Evolutionary conservation across 1,140 invertebrate species (phyloP).

Genomic region (Oscheius sp.): DNA sequence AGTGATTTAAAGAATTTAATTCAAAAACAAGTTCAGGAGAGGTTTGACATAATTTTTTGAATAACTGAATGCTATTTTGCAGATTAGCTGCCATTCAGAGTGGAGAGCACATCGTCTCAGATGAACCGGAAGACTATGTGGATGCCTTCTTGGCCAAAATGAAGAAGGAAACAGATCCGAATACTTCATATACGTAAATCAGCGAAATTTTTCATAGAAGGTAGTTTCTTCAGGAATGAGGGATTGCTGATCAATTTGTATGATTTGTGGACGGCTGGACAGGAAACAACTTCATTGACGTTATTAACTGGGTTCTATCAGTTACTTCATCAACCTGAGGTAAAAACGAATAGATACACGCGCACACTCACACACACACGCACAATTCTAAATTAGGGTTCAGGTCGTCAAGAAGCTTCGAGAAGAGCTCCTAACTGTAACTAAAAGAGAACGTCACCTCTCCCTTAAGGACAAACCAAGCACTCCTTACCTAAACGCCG

Average conservation of each 20-base stretch:
- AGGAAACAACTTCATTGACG: slow-evolving; percentile 45
- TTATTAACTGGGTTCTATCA: slow-evolving; percentile 43
- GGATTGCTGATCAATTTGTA: slow-evolving; percentile 10
- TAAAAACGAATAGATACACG: not conserved
- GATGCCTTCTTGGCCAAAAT: slow-evolving; percentile 65
- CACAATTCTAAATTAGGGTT: not conserved
- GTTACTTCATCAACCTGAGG: slow-evolving; percentile 26
- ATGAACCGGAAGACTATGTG: slow-evolving; percentile 63
- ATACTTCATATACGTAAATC: too few relatives aligned
- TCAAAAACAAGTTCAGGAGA: not conserved
- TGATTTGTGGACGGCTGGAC: slow-evolving; percentile 39
- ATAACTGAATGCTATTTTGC: not conserved
- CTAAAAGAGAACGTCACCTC: not conserved
- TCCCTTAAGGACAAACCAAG: slow-evolving; percentile 3
- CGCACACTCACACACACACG: too few relatives aligned
- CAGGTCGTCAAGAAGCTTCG: not conserved
- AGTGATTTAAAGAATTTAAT: not conserved
- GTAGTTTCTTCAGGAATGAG: not conserved
- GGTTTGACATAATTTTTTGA: not conserved
- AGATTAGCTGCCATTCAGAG: slow-evolving; percentile 12
- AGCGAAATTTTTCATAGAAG: too few relatives aligned
- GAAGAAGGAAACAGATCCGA: slow-evolving; percentile 27
- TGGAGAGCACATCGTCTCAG: slow-evolving; percentile 60
- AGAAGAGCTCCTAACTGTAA: not conserved
- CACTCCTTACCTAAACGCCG: slow-evolving; percentile 18